Base-by-base conservation (phyloP, 1,140 invertebrate species). In the Brachionus sp. region DNA sequence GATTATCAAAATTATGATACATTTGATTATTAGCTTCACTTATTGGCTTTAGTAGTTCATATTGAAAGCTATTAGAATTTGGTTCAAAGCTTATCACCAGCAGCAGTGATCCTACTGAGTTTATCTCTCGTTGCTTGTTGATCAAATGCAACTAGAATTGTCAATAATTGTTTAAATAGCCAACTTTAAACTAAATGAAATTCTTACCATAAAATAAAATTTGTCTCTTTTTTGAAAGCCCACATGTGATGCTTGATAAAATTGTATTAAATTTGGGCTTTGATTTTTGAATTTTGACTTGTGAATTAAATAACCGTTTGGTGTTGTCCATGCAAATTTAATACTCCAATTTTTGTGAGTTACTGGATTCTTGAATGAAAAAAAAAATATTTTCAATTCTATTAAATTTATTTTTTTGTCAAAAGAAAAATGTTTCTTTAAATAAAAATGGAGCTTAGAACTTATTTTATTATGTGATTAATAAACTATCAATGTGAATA, bases 201-300 rank as follows among this genome's bases (percentile, higher is more conserved):
- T 50, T 50, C 29, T 70, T 70, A 75, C 70, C 39, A 75, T 12
- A 46, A 75, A 75, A 46, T 80, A 80, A 5, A 42, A 42, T 44
- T 80, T 80, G 23, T 62, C 77, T 37, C 42, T 57, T 80, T 46
- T 57, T 80, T 80, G 77, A 80, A 80, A 80, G 7, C 77, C 77
- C 1, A 62, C 12, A 10, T 19, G 33, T 7, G 77, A 80, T 19
- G 35, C 25, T 10, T 23, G 46, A 29, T 33, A 57, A 57, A 80
- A 42, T 13, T 33, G n/a, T 1, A 80, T 42, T 3, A 80, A 33
- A 12, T 23, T 42, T 39, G 23, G 50, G n/a, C 62, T 25, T n/a
- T 62, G 50, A 62, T 33, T 80, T 16, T 35, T 23, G 3, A 29
- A 29, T 29, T 29, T 29, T 29, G 29, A 29, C 29, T 29, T 29